Evolutionary conservation across 2,113 vertebrate genomes (phyloP).

Genomic region (Rhabdomys dilectus): DNA sequence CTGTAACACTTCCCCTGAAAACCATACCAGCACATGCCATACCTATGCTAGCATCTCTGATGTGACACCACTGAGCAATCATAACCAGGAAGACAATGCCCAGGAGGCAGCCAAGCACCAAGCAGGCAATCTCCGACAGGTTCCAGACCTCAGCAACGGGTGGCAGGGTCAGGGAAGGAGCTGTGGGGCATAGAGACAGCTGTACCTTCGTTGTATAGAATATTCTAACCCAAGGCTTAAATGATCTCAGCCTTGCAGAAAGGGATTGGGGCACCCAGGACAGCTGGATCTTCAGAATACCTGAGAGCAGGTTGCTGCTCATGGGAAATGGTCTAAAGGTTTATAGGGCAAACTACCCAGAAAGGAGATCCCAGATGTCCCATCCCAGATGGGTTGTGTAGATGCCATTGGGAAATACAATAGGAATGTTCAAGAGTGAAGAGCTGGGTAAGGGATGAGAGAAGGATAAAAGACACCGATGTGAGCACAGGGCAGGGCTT

Average conservation of each 20-base stretch:
- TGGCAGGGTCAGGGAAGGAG: too few species aligned
- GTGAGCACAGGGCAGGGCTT: not conserved
- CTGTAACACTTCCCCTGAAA: too few species aligned
- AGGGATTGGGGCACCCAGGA: not conserved
- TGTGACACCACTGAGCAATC: not conserved
- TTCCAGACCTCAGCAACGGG: not conserved
- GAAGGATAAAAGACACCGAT: not conserved
- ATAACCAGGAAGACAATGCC: constrained; percentile 4
- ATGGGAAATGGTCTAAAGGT: too few species aligned
- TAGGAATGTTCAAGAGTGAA: not conserved
- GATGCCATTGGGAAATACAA: not conserved
- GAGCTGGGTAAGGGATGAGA: not conserved
- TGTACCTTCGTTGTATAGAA: not conserved
- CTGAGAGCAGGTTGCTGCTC: not conserved
- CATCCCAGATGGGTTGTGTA: not conserved
- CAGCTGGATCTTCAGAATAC: not conserved
- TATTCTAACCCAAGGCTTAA: constrained; percentile 27
- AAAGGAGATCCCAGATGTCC: too few species aligned
- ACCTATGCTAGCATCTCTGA: constrained; percentile 29
- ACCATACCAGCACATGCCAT: not conserved
- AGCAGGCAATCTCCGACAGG: constrained; percentile 15
- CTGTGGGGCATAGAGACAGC: constrained; percentile 36
- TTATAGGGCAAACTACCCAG: not conserved
- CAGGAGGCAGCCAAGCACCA: constrained; percentile 56
- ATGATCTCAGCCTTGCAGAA: not conserved